Percentiles rank a stretch among this genome's conserved stretches.
Conservation (phyloP, 2,888 invertebrate genomes). For the Ptychoptera contaminata region DNA sequence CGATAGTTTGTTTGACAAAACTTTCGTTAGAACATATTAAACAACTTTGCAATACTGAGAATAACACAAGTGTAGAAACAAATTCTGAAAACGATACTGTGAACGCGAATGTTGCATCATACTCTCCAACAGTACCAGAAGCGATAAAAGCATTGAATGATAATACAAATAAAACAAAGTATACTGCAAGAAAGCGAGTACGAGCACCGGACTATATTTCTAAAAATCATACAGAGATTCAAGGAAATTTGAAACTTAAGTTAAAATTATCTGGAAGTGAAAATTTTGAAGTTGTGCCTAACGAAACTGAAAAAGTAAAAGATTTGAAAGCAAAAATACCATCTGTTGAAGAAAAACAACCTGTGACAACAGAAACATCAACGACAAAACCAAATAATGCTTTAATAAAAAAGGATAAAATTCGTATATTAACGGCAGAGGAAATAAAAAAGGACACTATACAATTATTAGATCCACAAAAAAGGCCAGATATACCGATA, state of each 20-base stretch:
- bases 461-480: too few species aligned
- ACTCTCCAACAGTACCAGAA: too few species aligned
- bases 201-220: not conserved
- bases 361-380: not conserved
- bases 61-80: too few species aligned
- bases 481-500: constrained; percentile 1
- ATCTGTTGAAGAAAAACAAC: too few species aligned
- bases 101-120: too few species aligned
- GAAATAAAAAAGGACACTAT: not conserved
- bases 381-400: not conserved
- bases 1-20: constrained; percentile 8
- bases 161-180: too few species aligned
- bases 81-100: too few species aligned
- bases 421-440: not conserved
- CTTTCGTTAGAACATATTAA: too few species aligned
- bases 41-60: too few species aligned
- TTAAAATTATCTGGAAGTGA: constrained; percentile 14
- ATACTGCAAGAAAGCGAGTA: not conserved
- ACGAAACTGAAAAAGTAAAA: constrained; percentile 2
- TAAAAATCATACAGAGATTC: not conserved
- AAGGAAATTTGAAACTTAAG: constrained; percentile 14
- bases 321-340: not conserved
- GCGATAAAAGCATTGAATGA: too few species aligned
- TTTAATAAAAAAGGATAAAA: not conserved
- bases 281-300: constrained; percentile 14